A percentile compares a stretch with the other conserved stretches of the same genome.
These are phyloP conservation scores for Protosalanx chinensis DNA, from an alignment of 2,797 vertebrate species.

Conservation along the genomic window DNA sequence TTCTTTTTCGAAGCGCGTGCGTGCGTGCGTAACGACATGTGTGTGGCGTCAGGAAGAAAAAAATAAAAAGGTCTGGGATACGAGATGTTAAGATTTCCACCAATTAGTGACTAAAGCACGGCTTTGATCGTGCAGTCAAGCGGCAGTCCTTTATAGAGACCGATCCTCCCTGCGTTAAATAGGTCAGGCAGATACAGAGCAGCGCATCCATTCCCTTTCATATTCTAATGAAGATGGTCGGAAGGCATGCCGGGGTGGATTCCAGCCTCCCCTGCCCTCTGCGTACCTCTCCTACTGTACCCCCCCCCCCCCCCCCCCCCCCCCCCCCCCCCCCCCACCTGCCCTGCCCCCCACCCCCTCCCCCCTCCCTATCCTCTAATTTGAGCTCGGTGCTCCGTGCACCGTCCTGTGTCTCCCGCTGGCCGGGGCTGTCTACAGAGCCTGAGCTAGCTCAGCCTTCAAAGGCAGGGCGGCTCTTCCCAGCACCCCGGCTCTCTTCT, in stretches of 20 bases:
- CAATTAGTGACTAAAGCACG: no score
- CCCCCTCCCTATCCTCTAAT: neutral
- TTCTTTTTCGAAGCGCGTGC: neutral
- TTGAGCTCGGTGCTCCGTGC: neutral
- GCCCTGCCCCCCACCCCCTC: no score
- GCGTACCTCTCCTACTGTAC: slow-evolving; percentile 5
- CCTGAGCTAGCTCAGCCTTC: slow-evolving; percentile 31
- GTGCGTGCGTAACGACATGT: neutral
- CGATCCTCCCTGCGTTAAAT: slow-evolving; percentile 10
- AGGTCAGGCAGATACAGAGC: slow-evolving; percentile 15
- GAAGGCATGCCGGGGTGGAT: neutral
- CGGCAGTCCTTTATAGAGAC: neutral
- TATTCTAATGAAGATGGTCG: slow-evolving; percentile 12
- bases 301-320: neutral
- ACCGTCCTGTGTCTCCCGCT: neutral
- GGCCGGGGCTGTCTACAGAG: slow-evolving; percentile 22
- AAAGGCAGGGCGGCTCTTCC: slow-evolving; percentile 39
- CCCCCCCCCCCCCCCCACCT: neutral
- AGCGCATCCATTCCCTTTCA: slow-evolving; percentile 23
- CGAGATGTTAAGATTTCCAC: neutral
- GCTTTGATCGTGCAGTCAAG: neutral
- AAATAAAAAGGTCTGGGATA: neutral
- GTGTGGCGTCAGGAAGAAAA: neutral
- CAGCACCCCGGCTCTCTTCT: slow-evolving; percentile 21
- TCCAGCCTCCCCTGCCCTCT: neutral